These are phyloP conservation scores for Zonitis immaculata DNA, from an alignment of 2,888 invertebrate species.

Conservation along the genomic window DNA sequence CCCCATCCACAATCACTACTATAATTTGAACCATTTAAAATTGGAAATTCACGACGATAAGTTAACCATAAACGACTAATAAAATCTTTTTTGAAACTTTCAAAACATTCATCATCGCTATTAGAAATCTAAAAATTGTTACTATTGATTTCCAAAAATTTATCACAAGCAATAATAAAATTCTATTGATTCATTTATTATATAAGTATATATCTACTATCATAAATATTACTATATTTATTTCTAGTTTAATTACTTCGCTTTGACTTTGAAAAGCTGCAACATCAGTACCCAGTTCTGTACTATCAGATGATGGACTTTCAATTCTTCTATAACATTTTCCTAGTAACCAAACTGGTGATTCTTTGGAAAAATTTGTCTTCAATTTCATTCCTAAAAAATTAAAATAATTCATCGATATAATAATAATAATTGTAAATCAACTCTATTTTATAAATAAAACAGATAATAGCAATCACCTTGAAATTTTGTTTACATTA, in stretches of 20 bases:
- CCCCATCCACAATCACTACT: slow-evolving; percentile 96
- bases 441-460: too few relatives aligned
- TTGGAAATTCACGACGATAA: slow-evolving; percentile 80
- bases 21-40: slow-evolving; percentile 71
- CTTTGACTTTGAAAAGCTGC: slow-evolving; percentile 57
- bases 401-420: too few relatives aligned
- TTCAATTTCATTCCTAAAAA: slow-evolving; percentile 57
- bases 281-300: slow-evolving; percentile 59
- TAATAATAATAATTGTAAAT: too few relatives aligned
- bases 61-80: slow-evolving; percentile 82
- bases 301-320: slow-evolving; percentile 47
- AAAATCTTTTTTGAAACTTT: slow-evolving; percentile 80
- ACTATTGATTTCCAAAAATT: too few relatives aligned
- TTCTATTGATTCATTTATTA: too few relatives aligned
- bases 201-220: too few relatives aligned
- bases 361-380: slow-evolving; percentile 75
- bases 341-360: slow-evolving; percentile 82
- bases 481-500: not conserved
- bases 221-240: too few relatives aligned
- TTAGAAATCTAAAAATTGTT: slow-evolving; percentile 26
- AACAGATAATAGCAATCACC: not conserved
- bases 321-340: slow-evolving; percentile 68
- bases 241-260: slow-evolving; percentile 34
- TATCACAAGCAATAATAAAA: too few relatives aligned
- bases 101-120: slow-evolving; percentile 58